phyloP scores from a whole-genome alignment of 2,888 invertebrate species.

The Pimpla rufipes region DNA sequence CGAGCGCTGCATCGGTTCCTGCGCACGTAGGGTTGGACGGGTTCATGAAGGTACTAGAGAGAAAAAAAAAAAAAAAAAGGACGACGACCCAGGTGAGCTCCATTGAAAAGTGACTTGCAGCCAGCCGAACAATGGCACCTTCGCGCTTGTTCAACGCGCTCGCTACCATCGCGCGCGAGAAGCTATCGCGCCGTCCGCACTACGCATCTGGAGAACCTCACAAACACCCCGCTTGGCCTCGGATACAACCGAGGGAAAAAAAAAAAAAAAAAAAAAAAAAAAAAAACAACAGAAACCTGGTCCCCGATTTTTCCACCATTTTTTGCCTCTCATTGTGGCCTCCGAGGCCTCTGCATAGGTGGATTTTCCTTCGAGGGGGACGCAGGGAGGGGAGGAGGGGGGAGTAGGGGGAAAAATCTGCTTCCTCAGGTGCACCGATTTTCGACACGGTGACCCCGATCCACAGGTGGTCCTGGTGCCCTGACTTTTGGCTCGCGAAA shows the following conservation, averaged over 20 bases:
- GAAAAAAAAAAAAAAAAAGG: neutral
- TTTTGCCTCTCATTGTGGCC: conserved; percentile 1
- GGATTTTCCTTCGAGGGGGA: neutral
- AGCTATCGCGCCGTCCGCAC: conserved; percentile 48
- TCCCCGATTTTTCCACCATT: conserved; percentile 23
- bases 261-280: too few relatives aligned
- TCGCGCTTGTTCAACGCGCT: conserved; percentile 64
- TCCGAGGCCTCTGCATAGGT: neutral
- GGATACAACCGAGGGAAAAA: conserved; percentile 22
- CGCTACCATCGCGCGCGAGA: conserved; percentile 54
- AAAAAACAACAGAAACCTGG: too few relatives aligned
- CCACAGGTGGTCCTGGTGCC: conserved; percentile 5
- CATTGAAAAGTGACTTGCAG: conserved; percentile 78
- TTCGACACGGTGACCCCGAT: conserved; percentile 58
- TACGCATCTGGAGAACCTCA: conserved; percentile 13
- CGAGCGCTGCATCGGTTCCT: conserved; percentile 7
- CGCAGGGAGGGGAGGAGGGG: too few relatives aligned
- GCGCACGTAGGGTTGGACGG: neutral
- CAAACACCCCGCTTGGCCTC: conserved; percentile 43
- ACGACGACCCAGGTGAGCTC: conserved; percentile 48
- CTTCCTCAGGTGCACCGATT: conserved; percentile 30
- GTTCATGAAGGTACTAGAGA: neutral
- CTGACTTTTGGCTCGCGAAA: neutral
- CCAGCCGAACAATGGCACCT: conserved; percentile 75
- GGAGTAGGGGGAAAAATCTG: conserved; percentile 6